These are phyloP conservation scores for Serripes groenlandicus DNA, from an alignment of 2,888 invertebrate species.

Conservation along the genomic window DNA sequence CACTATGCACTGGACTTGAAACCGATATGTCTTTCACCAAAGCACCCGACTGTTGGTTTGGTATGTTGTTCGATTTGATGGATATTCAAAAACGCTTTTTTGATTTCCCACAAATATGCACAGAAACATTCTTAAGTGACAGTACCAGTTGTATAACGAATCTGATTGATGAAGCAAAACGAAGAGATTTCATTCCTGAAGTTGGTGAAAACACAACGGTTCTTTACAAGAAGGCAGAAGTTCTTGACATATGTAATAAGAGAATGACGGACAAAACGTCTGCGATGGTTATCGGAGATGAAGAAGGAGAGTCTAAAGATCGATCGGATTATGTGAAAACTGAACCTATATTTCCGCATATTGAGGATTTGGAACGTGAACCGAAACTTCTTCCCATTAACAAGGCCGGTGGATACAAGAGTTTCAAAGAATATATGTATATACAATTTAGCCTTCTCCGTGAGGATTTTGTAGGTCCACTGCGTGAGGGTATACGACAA, in stretches of 20 bases:
- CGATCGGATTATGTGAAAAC: slow-evolving; percentile 35
- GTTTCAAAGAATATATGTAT: slow-evolving; percentile 91
- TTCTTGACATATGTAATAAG: too few relatives aligned
- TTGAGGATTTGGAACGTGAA: slow-evolving; percentile 81
- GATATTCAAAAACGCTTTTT: background rate
- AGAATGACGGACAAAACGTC: too few relatives aligned
- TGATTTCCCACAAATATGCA: background rate
- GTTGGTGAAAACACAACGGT: background rate
- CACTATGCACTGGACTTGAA: background rate
- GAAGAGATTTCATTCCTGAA: background rate
- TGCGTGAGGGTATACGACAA: slow-evolving; percentile 90
- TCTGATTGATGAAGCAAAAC: background rate
- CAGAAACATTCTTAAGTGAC: background rate
- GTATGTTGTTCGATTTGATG: background rate
- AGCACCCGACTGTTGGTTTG: background rate
- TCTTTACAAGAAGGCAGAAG: background rate
- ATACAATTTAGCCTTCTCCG: slow-evolving; percentile 91
- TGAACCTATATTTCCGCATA: slow-evolving; percentile 74
- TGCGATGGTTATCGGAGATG: background rate
- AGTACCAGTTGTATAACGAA: background rate
- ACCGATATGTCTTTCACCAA: background rate
- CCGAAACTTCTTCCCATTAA: slow-evolving; percentile 88
- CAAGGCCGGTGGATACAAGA: slow-evolving; percentile 89
- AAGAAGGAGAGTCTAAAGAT: too few relatives aligned
- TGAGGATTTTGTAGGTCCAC: slow-evolving; percentile 92